Evolutionary conservation across 1,140 invertebrate genomes (phyloP).

Genomic region (Diachasmimorpha longicaudata): DNA sequence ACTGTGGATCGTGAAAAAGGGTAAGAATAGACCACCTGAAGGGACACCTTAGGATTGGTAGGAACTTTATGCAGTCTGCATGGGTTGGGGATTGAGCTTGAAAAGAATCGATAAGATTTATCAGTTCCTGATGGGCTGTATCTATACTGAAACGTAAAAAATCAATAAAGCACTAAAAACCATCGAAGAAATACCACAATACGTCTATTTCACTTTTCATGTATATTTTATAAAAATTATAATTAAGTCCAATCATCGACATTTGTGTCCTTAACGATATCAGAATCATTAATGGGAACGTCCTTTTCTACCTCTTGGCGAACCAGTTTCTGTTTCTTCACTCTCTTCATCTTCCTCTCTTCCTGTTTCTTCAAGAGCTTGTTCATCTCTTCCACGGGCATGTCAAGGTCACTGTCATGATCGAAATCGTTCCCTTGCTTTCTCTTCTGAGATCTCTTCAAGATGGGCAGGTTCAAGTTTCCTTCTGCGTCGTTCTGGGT

Average conservation of each 20-base stretch:
- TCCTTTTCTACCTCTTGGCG: conserved; percentile 31
- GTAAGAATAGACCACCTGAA: conserved; percentile 56
- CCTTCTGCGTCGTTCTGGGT: conserved; percentile 71
- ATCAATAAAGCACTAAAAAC: background rate
- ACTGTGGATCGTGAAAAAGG: conserved; percentile 42
- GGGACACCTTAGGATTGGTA: conserved; percentile 49
- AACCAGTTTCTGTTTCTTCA: conserved; percentile 28
- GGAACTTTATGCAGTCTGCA: conserved; percentile 7
- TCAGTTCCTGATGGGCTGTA: background rate
- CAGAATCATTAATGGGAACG: conserved; percentile 34
- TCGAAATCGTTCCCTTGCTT: conserved; percentile 40
- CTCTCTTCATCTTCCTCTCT: conserved; percentile 28
- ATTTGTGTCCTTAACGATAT: conserved; percentile 45
- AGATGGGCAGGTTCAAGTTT: conserved; percentile 67
- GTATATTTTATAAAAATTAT: background rate
- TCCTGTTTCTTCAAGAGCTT: conserved; percentile 45
- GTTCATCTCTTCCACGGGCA: conserved; percentile 63
- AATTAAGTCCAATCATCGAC: conserved; percentile 43
- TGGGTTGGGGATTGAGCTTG: background rate
- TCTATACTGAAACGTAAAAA: background rate
- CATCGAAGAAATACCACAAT: background rate
- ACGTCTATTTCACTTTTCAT: too few species aligned
- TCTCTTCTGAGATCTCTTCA: conserved; percentile 66
- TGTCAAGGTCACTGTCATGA: conserved; percentile 39
- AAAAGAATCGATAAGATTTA: background rate